Evolutionary conservation across 2,888 invertebrate genomes (phyloP), one percentile per base, ranked within the genome.

Genomic region (Phortica magna): DNA sequence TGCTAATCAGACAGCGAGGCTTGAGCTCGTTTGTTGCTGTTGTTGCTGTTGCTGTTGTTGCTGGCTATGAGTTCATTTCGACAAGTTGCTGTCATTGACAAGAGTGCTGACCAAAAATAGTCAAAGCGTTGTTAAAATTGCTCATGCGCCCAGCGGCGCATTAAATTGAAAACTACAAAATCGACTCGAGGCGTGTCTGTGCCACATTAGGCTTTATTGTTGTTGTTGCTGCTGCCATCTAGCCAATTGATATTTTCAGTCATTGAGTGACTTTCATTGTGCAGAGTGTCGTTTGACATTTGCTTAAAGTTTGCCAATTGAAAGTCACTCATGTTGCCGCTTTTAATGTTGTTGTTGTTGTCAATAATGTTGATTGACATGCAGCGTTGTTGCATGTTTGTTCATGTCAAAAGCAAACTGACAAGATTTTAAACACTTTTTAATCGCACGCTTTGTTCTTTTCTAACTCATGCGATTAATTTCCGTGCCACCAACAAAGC

Each of bases 281-380:
- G 7, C 14, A 9, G 17, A 31, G 31, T 31, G 31, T 55, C n/a
- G 17, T 55, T 55, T 55, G n/a, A 55, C n/a, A 55, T 55, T 55
- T 17, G 55, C 55, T 55, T 55, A 17, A 55, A 55, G 17, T 7
- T 31, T 31, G 2, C 31, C 55, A 67, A 31, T 31, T 31, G 3
- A 31, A 31, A 31, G 31, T 31, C 31, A 31, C 31, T 31, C 31
- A 59, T 59, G 71, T 68, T 75, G 77, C 68, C 41, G 64, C 77
- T 68, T 72, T 77, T 77, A 76, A 55, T 78, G 41, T 61, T 73
- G 78, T 53, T 31, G 76, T 79, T 39, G 82, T 79, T 83, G 83
- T 84, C 82, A 83, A 87, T 86, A 86, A 84, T 84, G 53, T 87
- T 86, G 86, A 86, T 87, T 87, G 86, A 87, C 86, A 84, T 80